These are phyloP conservation scores for Hemithea aestivaria DNA, from an alignment of 2,888 invertebrate genomes.

Conservation along the genomic window DNA sequence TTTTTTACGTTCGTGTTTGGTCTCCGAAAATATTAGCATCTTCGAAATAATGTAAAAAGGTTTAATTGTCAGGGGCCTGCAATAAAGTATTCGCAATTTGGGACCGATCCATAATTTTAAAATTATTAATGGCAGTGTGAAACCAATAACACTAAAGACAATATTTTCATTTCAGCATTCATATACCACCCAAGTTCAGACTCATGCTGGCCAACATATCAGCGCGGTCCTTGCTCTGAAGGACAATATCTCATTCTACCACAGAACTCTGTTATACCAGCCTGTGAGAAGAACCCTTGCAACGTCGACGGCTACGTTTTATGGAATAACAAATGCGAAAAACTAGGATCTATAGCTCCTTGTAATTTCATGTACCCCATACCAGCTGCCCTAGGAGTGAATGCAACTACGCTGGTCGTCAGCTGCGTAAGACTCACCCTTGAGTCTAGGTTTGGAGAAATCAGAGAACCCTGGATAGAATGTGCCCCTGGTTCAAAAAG, in stretches of 20 bases:
- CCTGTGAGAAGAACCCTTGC: slow-evolving; percentile 82
- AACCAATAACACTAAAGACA: too few relatives aligned
- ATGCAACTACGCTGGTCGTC: slow-evolving; percentile 78
- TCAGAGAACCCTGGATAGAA: neutral
- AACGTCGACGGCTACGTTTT: slow-evolving; percentile 64
- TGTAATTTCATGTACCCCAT: slow-evolving; percentile 55
- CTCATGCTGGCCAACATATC: slow-evolving; percentile 81
- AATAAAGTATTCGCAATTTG: too few relatives aligned
- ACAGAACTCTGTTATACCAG: slow-evolving; percentile 70
- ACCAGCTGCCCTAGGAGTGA: slow-evolving; percentile 76
- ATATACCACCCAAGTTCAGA: slow-evolving; percentile 81
- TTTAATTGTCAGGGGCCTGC: too few relatives aligned
- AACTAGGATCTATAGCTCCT: slow-evolving; percentile 49
- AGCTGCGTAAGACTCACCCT: slow-evolving; percentile 71
- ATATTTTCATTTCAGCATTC: slow-evolving; percentile 65
- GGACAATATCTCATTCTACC: slow-evolving; percentile 78
- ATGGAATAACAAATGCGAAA: slow-evolving; percentile 70
- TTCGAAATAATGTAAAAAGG: too few relatives aligned
- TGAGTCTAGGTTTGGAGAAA: slow-evolving; percentile 46
- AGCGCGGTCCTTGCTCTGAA: slow-evolving; percentile 81
- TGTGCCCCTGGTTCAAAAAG: slow-evolving; percentile 60
- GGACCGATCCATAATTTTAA: too few relatives aligned
- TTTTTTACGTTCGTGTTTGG: too few relatives aligned
- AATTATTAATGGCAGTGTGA: too few relatives aligned
- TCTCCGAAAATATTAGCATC: too few relatives aligned